Evolutionary conservation across 2,797 vertebrate genomes (phyloP).

Genomic region (Lagothrix lagotricha): DNA sequence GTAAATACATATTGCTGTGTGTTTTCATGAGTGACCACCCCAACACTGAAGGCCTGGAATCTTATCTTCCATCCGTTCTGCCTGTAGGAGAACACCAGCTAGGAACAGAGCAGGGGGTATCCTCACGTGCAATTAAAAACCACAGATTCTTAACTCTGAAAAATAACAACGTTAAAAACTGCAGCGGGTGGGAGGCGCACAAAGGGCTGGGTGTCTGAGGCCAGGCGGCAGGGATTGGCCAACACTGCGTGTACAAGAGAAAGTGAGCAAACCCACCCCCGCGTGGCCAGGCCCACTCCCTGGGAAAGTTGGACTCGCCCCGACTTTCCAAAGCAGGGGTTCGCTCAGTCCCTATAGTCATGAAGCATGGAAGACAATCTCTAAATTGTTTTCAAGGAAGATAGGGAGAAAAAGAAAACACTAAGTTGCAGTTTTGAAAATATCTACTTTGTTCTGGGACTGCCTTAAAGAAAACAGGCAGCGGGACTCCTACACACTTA

Average conservation of each 20-base stretch:
- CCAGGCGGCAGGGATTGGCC: not conserved
- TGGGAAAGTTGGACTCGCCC: not conserved
- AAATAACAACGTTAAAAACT: slow-evolving; percentile 31
- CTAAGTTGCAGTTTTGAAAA: not conserved
- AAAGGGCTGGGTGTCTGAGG: not conserved
- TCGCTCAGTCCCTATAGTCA: not conserved
- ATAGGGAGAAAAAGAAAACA: slow-evolving; percentile 18
- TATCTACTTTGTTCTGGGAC: not conserved
- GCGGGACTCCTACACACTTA: not conserved
- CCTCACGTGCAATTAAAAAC: slow-evolving; percentile 15
- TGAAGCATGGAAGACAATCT: slow-evolving; percentile 38
- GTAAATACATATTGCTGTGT: not conserved
- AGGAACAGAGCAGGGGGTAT: not conserved
- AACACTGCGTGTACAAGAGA: rapidly evolving
- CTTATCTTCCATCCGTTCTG: rapidly evolving
- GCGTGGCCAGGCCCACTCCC: not conserved
- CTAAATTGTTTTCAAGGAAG: slow-evolving; percentile 54
- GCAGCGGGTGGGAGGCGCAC: rapidly evolving
- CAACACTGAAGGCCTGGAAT: rapidly evolving
- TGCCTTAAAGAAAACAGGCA: not conserved
- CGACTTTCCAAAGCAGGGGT: not conserved
- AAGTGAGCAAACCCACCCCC: not conserved
- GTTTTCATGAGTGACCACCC: not conserved
- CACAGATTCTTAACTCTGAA: slow-evolving; percentile 50
- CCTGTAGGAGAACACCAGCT: not conserved